Base-by-base conservation (phyloP, 2,888 invertebrate species). In the Amiota communis region DNA sequence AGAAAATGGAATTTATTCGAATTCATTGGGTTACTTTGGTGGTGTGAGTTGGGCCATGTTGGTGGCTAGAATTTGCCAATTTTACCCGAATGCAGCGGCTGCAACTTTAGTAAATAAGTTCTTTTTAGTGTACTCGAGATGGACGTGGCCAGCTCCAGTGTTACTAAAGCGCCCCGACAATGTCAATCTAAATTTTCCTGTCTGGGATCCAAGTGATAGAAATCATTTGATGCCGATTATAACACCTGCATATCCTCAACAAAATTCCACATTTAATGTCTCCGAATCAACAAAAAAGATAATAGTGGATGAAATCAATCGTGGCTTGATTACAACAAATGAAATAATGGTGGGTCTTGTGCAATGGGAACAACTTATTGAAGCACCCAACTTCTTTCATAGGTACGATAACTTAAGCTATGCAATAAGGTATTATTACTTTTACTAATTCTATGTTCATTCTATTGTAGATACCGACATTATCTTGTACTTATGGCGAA, bases 141-240 rank as follows among this genome's bases (percentile, higher is more conserved):
- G n/a, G n/a, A n/a, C n/a, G n/a, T n/a, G n/a, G n/a, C n/a, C n/a
- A n/a, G n/a, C n/a, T n/a, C n/a, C n/a, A n/a, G n/a, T n/a, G n/a
- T n/a, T n/a, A n/a, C n/a, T n/a, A n/a, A n/a, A n/a, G n/a, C n/a
- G n/a, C n/a, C n/a, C n/a, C n/a, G n/a, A n/a, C n/a, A n/a, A n/a
- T n/a, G n/a, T n/a, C n/a, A n/a, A n/a, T n/a, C n/a, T n/a, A n/a
- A n/a, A n/a, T n/a, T n/a, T n/a, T n/a, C n/a, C n/a, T n/a, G n/a
- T n/a, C n/a, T n/a, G n/a, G 99, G 85, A 98, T 98, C 99, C 99
- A 99, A n/a, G 99, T 99, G 85, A 99, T 99, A 84, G 99, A 99
- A 0, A 99, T 99, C 1, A 98, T 98, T n/a, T n/a, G n/a, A n/a
- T n/a, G n/a, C n/a, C n/a, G n/a, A n/a, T n/a, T n/a, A n/a, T n/a